These are phyloP conservation scores for Ispidina lecontei DNA, from an alignment of 2,797 vertebrate species.

Conservation along the genomic window DNA sequence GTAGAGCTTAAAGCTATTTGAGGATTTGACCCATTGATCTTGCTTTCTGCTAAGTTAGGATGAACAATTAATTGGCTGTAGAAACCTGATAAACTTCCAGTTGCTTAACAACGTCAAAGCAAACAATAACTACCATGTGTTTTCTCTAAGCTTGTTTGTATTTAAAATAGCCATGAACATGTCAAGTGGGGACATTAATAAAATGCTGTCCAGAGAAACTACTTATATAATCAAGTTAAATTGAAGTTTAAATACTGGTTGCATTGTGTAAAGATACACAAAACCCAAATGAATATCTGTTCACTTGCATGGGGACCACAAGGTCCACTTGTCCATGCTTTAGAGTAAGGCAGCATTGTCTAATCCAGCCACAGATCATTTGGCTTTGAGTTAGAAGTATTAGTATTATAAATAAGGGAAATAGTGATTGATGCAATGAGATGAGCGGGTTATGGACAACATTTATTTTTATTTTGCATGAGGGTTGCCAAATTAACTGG, in stretches of 20 bases:
- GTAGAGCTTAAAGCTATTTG: conserved; percentile 40
- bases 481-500: neutral
- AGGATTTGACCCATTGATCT: conserved; percentile 49
- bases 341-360: neutral
- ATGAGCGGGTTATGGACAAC: neutral
- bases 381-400: neutral
- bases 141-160: conserved; percentile 62
- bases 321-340: neutral
- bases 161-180: conserved; percentile 61
- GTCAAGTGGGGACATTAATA: conserved; percentile 44
- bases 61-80: conserved; percentile 51
- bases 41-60: conserved; percentile 25
- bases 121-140: conserved; percentile 51
- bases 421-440: neutral
- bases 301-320: neutral
- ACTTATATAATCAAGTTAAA: neutral
- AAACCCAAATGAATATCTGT: too few relatives aligned
- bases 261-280: neutral
- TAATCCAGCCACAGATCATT: neutral
- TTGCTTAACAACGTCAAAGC: conserved; percentile 73
- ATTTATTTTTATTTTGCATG: neutral
- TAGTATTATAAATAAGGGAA: neutral
- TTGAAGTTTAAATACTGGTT: neutral
- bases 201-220: conserved; percentile 13
- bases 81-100: conserved; percentile 65